Evolutionary conservation across 2,888 invertebrate species (phyloP), one percentile per base, ranked within the genome.

Genomic region (Tupiocoris notatus): DNA sequence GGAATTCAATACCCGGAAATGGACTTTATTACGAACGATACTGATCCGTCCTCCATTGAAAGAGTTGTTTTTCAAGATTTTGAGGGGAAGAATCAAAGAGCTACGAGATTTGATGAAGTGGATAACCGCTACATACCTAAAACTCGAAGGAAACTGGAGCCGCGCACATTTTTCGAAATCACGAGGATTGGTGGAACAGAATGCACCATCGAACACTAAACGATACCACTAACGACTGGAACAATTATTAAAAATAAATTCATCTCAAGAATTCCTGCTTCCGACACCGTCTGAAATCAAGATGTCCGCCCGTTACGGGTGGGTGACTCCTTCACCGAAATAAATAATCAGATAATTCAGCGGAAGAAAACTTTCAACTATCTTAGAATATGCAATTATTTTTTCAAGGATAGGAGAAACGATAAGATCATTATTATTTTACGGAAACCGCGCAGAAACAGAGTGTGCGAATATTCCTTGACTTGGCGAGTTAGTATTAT

Each of bases 1-100:
- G n/a, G n/a, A n/a, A n/a, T n/a, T n/a, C n/a, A n/a, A n/a, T n/a
- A n/a, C 12, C 3, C 39, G 39, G 39, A 39, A 39, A 39, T 39
- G 39, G 39, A 3, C 39, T 7, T 39, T 12, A 12, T 39, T 12
- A 3, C 39, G 6, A 39, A 12, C 39, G 39, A 39, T 39, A 39
- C 39, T n/a, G n/a, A n/a, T n/a, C n/a, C 39, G 65, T 39, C 65
- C 65, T 25, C 65, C 65, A 65, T 65, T 65, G 65, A 65, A 64
- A 65, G 39, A 39, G 39, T 39, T 65, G 25, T 65, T 65, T 39
- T n/a, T n/a, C 39, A 7, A 39, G 39, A 39, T 39, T 39, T 39
- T 12, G 39, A 39, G 39, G 39, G 39, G 39, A 39, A 39, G 39
- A 39, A 39, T 39, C 39, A 39, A 39, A 39, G 39, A 39, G 39